These are phyloP conservation scores for Pterois miles DNA, from an alignment of 2,797 vertebrate genomes.

Conservation along the genomic window DNA sequence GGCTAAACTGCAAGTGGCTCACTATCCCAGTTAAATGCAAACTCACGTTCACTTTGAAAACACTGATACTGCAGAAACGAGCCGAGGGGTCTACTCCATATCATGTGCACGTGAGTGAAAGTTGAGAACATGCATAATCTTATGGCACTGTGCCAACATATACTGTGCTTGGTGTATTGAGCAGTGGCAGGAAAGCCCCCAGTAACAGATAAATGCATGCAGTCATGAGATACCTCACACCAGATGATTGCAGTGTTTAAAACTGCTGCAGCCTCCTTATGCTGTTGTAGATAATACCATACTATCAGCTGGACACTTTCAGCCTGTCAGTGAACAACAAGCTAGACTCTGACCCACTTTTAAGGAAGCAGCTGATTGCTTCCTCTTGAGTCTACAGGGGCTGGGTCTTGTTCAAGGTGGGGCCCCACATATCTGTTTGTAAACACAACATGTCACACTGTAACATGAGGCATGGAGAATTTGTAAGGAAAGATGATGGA, in stretches of 20 bases:
- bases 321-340: constrained; percentile 29
- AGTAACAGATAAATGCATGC: constrained; percentile 17
- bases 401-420: constrained; percentile 14
- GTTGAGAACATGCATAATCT: neutral
- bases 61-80: neutral
- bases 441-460: constrained; percentile 32
- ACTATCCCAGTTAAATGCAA: neutral
- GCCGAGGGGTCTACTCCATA: neutral
- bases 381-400: neutral
- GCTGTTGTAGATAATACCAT: constrained; percentile 36
- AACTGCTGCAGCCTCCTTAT: neutral
- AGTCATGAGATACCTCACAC: constrained; percentile 23
- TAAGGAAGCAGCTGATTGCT: constrained; percentile 16
- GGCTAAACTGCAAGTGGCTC: neutral
- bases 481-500: neutral
- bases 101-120: neutral
- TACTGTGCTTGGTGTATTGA: neutral
- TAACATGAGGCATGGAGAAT: neutral
- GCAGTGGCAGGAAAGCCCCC: neutral
- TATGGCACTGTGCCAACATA: neutral
- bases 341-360: constrained; percentile 31
- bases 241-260: constrained; percentile 36
- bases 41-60: neutral
- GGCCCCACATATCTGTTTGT: constrained; percentile 28
- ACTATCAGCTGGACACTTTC: constrained; percentile 27